Evolutionary conservation across 2,113 vertebrate species (phyloP).

Genomic region (Indri indri): DNA sequence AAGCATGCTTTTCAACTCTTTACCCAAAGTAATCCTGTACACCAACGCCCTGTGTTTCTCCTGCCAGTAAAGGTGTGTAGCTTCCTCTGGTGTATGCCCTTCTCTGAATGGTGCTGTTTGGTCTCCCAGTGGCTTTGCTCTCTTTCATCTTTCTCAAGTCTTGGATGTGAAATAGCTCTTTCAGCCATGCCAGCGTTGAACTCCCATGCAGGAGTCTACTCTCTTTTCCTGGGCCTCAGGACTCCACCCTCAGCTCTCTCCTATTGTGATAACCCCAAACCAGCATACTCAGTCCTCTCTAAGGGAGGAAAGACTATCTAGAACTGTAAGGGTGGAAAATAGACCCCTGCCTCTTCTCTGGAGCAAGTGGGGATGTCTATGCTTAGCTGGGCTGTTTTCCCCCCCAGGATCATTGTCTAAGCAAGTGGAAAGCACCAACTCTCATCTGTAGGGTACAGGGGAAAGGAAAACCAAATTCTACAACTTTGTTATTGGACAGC

Average conservation of each 20-base stretch:
- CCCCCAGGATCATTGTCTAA: neutral
- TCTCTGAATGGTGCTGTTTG: neutral
- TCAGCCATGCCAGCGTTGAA: neutral
- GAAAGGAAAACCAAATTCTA: neutral
- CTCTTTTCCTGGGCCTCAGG: neutral
- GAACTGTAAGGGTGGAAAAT: neutral
- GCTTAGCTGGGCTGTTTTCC: neutral
- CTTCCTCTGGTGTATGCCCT: too few species aligned
- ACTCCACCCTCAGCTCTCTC: neutral
- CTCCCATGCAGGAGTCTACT: neutral
- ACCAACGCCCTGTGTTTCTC: neutral
- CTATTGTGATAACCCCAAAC: neutral
- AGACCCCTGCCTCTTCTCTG: neutral
- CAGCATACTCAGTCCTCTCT: too few species aligned
- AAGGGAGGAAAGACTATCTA: neutral
- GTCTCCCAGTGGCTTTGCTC: neutral
- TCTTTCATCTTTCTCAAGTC: neutral
- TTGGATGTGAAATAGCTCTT: neutral
- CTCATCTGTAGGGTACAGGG: neutral
- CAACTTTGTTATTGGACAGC: neutral
- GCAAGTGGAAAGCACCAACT: neutral
- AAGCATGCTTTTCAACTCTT: neutral
- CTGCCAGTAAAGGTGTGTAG: neutral
- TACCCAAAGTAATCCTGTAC: neutral
- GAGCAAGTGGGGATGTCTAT: neutral